Percentiles rank a stretch among this genome's conserved stretches.
These are phyloP conservation scores for Clarias macrocephalus DNA, from an alignment of 2,113 vertebrate genomes.

Conservation along the genomic window DNA sequence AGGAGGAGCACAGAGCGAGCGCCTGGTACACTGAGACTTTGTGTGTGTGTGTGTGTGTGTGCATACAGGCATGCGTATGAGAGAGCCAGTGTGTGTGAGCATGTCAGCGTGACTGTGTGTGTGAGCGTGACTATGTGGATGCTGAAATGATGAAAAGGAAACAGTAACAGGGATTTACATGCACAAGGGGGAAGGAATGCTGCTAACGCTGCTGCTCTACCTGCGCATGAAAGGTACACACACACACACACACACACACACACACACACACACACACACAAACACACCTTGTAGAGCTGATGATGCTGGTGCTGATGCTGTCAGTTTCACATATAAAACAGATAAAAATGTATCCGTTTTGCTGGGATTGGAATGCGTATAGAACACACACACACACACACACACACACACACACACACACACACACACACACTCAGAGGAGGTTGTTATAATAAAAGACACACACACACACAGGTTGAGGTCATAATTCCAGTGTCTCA, in stretches of 20 bases:
- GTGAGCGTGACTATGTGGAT: not conserved
- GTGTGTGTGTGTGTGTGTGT: constrained; percentile 29
- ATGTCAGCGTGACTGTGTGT: too few species aligned
- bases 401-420: not conserved
- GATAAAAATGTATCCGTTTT: not conserved
- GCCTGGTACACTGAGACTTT: not conserved
- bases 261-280: constrained; percentile 11
- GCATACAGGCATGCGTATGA: constrained; percentile 12
- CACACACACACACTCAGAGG: not conserved
- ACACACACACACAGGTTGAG: not conserved
- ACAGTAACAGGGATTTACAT: constrained; percentile 24
- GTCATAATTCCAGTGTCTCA: too few species aligned
- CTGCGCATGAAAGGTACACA: constrained; percentile 76
- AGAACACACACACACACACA: not conserved
- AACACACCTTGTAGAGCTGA: not conserved
- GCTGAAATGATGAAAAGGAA: constrained; percentile 28
- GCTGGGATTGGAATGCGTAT: not conserved
- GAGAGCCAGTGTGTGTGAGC: constrained; percentile 20
- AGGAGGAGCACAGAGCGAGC: not conserved
- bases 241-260: too few species aligned
- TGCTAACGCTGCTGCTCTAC: constrained; percentile 73
- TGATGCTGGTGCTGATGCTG: not conserved
- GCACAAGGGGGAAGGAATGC: constrained; percentile 61
- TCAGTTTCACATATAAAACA: not conserved
- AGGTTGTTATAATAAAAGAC: not conserved